Evolutionary conservation across 2,113 vertebrate species (phyloP), one percentile per base, ranked within the genome.

Genomic region (Orthonyx spaldingii): DNA sequence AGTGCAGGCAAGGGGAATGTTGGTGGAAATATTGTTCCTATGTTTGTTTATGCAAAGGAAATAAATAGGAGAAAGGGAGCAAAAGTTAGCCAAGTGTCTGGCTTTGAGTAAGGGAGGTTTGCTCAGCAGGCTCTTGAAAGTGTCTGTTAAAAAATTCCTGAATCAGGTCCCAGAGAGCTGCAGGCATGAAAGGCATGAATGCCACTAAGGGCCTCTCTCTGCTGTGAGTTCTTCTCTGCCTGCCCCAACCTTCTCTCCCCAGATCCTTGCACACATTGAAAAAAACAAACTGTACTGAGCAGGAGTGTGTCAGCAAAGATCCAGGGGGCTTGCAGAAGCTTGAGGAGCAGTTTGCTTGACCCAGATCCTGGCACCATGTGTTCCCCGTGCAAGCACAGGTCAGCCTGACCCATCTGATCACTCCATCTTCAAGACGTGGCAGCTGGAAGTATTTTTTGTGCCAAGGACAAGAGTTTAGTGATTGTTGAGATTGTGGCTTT

Each of bases 111-210:
- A 84, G 49, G 55, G 74, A 89, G 83, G 63, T 94, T 89, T 89
- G 84, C 89, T 91, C 78, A 83, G 87, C 89, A 53, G 72, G 66
- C 69, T 95, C 66, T 75, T 86, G 68, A 78, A 89, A 96, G 81
- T 94, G 65, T 96, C 93, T 84, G 83, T 93, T 92, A 91, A 93
- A 89, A 91, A 89, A 97, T 97, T 97, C 97, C 90, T 97, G 95
- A 96, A 93, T 70, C n/a, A 4, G 70, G 82, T 97, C 91, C 88
- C 89, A 60, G 84, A 76, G 90, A 80, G 50, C 93, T 94, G 70
- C 64, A 80, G 89, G 79, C 94, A 96, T 74, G 96, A 87, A 74
- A 96, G 88, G 95, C 84, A 97, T 89, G 96, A 97, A 90, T 87
- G 79, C 88, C 89, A 87, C 79, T 53, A 44, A 92, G 84, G 87